A percentile compares a stretch with the other conserved stretches of the same genome.
These are phyloP conservation scores for Etheostoma cragini DNA, from an alignment of 2,113 vertebrate species.

Conservation along the genomic window DNA sequence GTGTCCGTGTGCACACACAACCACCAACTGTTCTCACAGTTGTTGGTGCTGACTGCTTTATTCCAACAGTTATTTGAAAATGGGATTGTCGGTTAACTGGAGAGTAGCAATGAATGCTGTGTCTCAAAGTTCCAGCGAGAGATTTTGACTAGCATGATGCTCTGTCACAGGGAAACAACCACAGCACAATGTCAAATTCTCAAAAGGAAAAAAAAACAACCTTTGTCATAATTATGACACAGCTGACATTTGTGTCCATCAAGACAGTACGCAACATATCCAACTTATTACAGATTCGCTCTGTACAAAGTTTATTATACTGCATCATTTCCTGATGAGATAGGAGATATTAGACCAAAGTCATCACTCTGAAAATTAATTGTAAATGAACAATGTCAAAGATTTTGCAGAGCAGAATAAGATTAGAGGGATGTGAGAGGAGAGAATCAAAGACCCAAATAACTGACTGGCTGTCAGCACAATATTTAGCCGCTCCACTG, in stretches of 20 bases:
- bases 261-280: no score
- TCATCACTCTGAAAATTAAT: not conserved
- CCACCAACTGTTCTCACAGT: slow-evolving; percentile 11
- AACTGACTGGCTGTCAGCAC: slow-evolving; percentile 8
- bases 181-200: not conserved
- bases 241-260: not conserved
- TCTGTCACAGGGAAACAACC: slow-evolving; percentile 1
- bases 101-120: slow-evolving; percentile 4
- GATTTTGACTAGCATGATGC: slow-evolving; percentile 1
- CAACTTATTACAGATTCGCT: not conserved
- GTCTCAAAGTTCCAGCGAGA: slow-evolving; percentile 21
- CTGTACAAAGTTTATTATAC: not conserved
- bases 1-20: not conserved
- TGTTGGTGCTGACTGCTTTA: slow-evolving; percentile 30
- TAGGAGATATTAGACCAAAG: not conserved
- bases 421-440: not conserved
- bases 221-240: not conserved
- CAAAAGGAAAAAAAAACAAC: not conserved
- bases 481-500: not conserved
- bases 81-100: slow-evolving; percentile 21
- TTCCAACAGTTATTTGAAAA: slow-evolving; percentile 39
- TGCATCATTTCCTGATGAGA: not conserved
- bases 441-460: not conserved
- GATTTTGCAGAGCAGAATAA: not conserved
- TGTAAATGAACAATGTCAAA: not conserved